Evolutionary conservation across 2,888 invertebrate species (phyloP).

Genomic region (Diarsia brunnea): DNA sequence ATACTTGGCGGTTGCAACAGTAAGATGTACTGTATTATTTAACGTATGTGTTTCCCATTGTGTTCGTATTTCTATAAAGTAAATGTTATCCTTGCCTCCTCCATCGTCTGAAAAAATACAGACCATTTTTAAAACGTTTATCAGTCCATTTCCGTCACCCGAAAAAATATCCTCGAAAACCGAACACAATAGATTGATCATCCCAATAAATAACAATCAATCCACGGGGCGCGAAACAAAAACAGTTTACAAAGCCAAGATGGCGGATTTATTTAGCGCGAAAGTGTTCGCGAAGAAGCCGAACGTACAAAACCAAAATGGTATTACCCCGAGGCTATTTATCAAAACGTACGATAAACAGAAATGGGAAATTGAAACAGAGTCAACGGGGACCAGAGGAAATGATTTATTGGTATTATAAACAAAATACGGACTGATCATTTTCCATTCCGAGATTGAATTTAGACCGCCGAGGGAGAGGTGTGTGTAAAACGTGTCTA

Average conservation of each 20-base stretch:
- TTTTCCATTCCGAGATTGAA: conserved; percentile 87
- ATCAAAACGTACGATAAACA: conserved; percentile 89
- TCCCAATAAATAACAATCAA: conserved; percentile 83
- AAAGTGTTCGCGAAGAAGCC: conserved; percentile 82
- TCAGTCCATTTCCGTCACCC: conserved; percentile 36
- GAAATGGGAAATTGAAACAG: conserved; percentile 89
- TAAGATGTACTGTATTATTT: background rate
- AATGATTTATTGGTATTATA: conserved; percentile 89
- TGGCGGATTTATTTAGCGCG: conserved; percentile 87
- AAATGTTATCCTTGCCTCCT: background rate
- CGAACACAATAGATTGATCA: conserved; percentile 74
- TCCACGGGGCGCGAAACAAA: conserved; percentile 82
- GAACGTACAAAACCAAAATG: conserved; percentile 82
- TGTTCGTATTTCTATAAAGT: background rate
- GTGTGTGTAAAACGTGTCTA: conserved; percentile 74
- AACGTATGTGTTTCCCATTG: background rate
- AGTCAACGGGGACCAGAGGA: conserved; percentile 85
- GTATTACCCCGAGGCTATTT: conserved; percentile 85
- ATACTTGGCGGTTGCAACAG: conserved; percentile 3
- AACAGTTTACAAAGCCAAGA: conserved; percentile 86
- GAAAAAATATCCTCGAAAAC: conserved; percentile 56
- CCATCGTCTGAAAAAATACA: background rate
- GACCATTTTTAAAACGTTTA: conserved; percentile 42
- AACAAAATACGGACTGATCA: conserved; percentile 89
- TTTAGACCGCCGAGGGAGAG: conserved; percentile 81